phyloP scores from a whole-genome alignment of 2,888 invertebrate species.

The Lithophane leautieri region DNA sequence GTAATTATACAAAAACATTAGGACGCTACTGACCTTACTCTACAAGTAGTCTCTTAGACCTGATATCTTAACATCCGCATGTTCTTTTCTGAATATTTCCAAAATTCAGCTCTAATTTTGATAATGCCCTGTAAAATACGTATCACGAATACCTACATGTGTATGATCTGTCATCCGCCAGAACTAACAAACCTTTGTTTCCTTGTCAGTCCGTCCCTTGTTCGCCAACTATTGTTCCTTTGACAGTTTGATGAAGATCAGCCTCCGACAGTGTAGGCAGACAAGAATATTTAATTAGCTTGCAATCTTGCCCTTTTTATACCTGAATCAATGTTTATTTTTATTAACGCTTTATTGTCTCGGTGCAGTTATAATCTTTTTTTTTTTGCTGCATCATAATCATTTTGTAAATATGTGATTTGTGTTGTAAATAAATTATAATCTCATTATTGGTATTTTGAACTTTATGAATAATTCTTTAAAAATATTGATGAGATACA shows the following conservation, averaged over 20 bases:
- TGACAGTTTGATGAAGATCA: conserved; percentile 60
- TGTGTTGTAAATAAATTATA: conserved; percentile 51
- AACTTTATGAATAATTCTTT: conserved; percentile 5
- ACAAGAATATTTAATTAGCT: conserved; percentile 54
- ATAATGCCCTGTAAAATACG: not conserved
- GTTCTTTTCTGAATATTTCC: not conserved
- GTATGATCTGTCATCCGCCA: conserved; percentile 34
- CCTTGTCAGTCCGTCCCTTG: conserved; percentile 31
- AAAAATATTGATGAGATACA: not conserved
- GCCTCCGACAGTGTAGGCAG: conserved; percentile 40
- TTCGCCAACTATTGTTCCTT: conserved; percentile 47
- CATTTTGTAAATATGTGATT: conserved; percentile 53
- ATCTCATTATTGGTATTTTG: conserved; percentile 41
- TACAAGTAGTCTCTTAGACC: not conserved
- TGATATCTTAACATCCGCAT: not conserved
- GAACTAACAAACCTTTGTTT: conserved; percentile 57
- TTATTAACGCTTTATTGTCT: conserved; percentile 53
- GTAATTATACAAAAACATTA: not conserved
- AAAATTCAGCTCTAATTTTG: not conserved
- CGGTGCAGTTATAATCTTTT: conserved; percentile 34
- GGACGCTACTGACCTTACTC: not conserved
- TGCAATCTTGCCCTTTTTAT: conserved; percentile 36
- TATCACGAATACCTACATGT: not conserved
- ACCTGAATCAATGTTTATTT: conserved; percentile 62
- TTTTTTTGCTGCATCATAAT: conserved; percentile 54